Evolutionary conservation across 2,113 vertebrate genomes (phyloP).

Genomic region (Hemichromis elongatus): DNA sequence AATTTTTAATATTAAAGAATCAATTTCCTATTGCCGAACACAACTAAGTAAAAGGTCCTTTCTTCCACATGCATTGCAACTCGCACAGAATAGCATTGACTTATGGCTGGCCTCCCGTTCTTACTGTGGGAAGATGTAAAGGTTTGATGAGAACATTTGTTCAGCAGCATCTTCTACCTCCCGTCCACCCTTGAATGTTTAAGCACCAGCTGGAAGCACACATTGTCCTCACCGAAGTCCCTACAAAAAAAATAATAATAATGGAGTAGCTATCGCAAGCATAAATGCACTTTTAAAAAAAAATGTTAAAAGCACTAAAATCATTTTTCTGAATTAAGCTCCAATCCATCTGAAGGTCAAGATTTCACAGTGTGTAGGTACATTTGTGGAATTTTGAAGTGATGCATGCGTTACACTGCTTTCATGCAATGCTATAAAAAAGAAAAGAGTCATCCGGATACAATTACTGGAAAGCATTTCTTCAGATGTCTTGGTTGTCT

Average conservation of each 20-base stretch:
- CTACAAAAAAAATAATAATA: not conserved
- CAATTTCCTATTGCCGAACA: constrained; percentile 67
- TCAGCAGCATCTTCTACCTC: constrained; percentile 2
- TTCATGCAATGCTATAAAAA: not conserved
- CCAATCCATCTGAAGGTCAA: not conserved
- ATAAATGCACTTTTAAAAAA: not conserved
- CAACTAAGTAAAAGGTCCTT: constrained; percentile 34
- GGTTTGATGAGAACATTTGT: constrained; percentile 35
- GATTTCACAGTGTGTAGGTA: not conserved
- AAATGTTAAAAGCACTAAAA: not conserved
- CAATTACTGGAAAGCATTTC: not conserved
- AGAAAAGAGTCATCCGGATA: not conserved
- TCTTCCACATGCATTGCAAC: constrained; percentile 32
- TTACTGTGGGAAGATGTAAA: not conserved
- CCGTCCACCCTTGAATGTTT: not conserved
- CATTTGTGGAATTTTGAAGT: not conserved
- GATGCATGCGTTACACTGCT: not conserved
- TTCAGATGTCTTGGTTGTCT: not conserved
- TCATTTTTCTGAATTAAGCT: not conserved
- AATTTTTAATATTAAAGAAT: constrained; percentile 73
- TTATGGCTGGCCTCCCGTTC: not conserved
- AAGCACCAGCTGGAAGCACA: not conserved
- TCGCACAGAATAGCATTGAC: constrained; percentile 10
- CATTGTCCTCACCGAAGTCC: not conserved
- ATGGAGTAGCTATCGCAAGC: not conserved